Base-by-base conservation (phyloP, 2,113 vertebrate species). In the Xiphorhynchus elegans region DNA sequence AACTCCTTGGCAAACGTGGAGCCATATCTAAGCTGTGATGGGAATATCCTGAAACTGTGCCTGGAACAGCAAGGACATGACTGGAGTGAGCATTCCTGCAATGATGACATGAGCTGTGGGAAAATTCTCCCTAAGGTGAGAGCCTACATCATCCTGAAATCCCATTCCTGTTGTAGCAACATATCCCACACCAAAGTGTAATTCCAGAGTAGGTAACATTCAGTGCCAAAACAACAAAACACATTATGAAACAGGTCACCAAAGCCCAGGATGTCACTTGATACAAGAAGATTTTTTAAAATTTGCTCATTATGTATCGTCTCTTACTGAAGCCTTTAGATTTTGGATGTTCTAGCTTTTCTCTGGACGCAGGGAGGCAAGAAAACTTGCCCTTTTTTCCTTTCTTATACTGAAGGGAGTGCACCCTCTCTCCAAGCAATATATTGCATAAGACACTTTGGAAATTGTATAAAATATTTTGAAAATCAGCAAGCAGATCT, bases 21-120 rank as follows among this genome's bases (percentile, higher is more conserved):
- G 40, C 44, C 16, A 0, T 0, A 9, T 14, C 26, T 25, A 40
- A 6, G 18, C 49, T 5, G 13, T 13, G 67, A 24, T 0, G 0
- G 67, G 40, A 68, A 80, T 11, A 39, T 33, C 42, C 73, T 53
- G 42, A n/a, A 47, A 24, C 2, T 1, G 13, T 44, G 53, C 58
- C 11, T 3, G 7, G 46, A n/a, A 72, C 17, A 68, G 35, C 1
- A 15, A 44, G 76, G 44, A 39, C 39, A 6, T 0, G 2, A 17
- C 8, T 0, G 0, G 26, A 53, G 14, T 1, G 3, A 16, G 25
- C 11, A 25, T 69, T 59, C 33, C n/a, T 62, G 17, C 24, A 52
- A 13, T 14, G 47, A 33, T 12, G 8, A 17, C 20, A 21, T 0
- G 9, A 88, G 13, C 33, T 59, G 35, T 11, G 49, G 39, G 47